These are phyloP conservation scores for Pteruthius melanotis DNA, from an alignment of 2,113 vertebrate genomes.

Conservation along the genomic window DNA sequence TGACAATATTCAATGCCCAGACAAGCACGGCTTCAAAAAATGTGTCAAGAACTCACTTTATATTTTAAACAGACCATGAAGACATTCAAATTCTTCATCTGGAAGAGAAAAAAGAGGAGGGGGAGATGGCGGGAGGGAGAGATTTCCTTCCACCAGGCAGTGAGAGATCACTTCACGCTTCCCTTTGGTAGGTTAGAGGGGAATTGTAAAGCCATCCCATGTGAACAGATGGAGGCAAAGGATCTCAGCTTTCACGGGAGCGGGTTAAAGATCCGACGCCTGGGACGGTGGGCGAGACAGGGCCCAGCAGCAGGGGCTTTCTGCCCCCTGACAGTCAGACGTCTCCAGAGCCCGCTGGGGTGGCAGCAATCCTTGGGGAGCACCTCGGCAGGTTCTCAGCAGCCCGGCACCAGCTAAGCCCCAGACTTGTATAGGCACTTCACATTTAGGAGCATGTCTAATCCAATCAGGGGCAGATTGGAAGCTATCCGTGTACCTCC, in stretches of 20 bases:
- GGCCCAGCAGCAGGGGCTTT: conserved; percentile 43
- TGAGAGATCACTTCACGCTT: conserved; percentile 53
- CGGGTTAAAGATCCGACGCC: conserved; percentile 40
- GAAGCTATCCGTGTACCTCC: conserved; percentile 77
- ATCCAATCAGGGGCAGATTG: conserved; percentile 79
- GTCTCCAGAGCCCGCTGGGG: conserved; percentile 63
- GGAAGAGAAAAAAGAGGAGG: not conserved
- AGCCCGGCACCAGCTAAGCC: conserved; percentile 60
- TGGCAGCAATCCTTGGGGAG: conserved; percentile 53
- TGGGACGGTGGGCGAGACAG: conserved; percentile 31
- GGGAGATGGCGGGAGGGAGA: not conserved
- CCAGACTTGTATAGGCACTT: conserved; percentile 71
- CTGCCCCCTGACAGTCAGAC: conserved; percentile 46
- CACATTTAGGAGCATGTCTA: conserved; percentile 80
- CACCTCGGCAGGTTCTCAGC: conserved; percentile 68
- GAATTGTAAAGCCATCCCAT: conserved; percentile 58
- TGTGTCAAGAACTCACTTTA: conserved; percentile 25
- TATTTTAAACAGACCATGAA: conserved; percentile 51
- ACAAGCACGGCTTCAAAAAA: conserved; percentile 17
- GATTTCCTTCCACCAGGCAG: conserved; percentile 62
- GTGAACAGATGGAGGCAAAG: conserved; percentile 66
- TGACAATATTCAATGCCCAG: conserved; percentile 10
- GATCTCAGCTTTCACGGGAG: conserved; percentile 66
- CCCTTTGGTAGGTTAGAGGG: conserved; percentile 39
- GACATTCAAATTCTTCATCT: conserved; percentile 20